Percentiles rank a stretch among this genome's conserved stretches.
phyloP scores from a whole-genome alignment of 2,888 invertebrate species.

The Cosmopolites sordidus region DNA sequence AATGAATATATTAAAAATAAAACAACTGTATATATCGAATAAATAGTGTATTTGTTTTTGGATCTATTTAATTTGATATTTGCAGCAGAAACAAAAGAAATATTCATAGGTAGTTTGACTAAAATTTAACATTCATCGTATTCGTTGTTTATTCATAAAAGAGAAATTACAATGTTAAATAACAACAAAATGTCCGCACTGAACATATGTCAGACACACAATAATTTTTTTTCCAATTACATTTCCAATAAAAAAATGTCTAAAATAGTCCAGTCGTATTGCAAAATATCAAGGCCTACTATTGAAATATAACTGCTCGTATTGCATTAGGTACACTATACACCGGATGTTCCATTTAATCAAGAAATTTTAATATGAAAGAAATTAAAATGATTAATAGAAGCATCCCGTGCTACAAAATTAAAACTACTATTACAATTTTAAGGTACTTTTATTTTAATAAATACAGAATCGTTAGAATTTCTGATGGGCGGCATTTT shows the following conservation, averaged over 20 bases:
- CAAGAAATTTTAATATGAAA: too few species aligned
- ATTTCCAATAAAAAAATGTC: too few species aligned
- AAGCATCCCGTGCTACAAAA: background rate
- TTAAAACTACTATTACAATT: constrained; percentile 2
- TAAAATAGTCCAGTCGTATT: too few species aligned
- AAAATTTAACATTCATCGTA: constrained; percentile 9
- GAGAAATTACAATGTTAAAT: too few species aligned
- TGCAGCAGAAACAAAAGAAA: constrained; percentile 8
- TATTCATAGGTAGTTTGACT: constrained; percentile 1
- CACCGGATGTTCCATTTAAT: background rate
- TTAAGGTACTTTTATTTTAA: background rate
- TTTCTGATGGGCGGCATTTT: constrained; percentile 11
- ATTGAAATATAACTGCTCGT: background rate
- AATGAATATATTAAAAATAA: constrained; percentile 34
- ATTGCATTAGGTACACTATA: constrained; percentile 2
- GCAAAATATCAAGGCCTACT: too few species aligned
- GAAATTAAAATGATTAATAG: background rate
- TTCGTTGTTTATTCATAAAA: constrained; percentile 7
- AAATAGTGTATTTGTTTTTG: constrained; percentile 23
- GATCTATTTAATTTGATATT: constrained; percentile 18
- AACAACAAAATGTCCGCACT: too few species aligned
- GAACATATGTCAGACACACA: too few species aligned
- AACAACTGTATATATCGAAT: constrained; percentile 21
- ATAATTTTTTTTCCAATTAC: too few species aligned
- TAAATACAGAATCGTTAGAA: background rate